phyloP scores from a whole-genome alignment of 2,113 vertebrate genomes.

The Mastomys coucha region DNA sequence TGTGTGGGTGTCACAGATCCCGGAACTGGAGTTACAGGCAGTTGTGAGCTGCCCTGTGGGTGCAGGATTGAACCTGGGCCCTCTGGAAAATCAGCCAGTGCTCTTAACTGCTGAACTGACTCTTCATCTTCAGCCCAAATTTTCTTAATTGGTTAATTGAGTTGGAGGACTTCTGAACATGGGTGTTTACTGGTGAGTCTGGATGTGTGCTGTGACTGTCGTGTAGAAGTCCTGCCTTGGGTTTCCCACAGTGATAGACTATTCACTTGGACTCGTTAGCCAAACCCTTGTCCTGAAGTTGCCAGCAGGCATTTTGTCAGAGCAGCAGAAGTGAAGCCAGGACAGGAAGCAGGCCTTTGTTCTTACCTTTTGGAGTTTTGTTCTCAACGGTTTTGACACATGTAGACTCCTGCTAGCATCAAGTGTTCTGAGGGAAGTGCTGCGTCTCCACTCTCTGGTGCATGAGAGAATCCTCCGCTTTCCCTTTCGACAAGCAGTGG shows the following conservation, averaged over 20 bases:
- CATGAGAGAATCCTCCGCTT: background rate
- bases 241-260: background rate
- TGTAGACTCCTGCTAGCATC: rapidly evolving
- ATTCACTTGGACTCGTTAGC: background rate
- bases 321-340: background rate
- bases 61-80: background rate
- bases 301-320: background rate
- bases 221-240: background rate
- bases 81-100: background rate
- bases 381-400: rapidly evolving
- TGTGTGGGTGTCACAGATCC: background rate
- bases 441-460: too few relatives aligned
- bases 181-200: too few relatives aligned
- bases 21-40: background rate
- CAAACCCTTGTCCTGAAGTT: background rate
- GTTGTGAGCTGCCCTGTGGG: background rate
- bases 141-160: background rate
- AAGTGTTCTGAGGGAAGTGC: background rate
- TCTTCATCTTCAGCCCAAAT: background rate
- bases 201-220: background rate
- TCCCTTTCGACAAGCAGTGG: background rate
- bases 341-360: too few relatives aligned
- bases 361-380: background rate
- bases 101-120: too few relatives aligned
- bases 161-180: background rate